Evolutionary conservation across 2,113 vertebrate species (phyloP).

Genomic region (Narcine bancroftii): DNA sequence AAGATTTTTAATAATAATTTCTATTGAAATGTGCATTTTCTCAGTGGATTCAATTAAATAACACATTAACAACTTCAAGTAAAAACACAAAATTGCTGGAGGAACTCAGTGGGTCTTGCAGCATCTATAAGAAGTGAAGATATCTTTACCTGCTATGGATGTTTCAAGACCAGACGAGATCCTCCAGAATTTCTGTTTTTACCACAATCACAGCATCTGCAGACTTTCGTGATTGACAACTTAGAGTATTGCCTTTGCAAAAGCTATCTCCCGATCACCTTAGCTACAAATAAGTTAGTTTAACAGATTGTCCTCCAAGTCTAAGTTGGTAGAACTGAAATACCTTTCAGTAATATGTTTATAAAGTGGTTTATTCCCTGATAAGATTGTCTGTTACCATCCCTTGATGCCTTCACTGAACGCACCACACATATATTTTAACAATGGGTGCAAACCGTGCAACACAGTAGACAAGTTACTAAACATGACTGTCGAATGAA

Average conservation of each 20-base stretch:
- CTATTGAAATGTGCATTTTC: neutral
- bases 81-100: too few relatives aligned
- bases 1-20: neutral
- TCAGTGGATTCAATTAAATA: neutral
- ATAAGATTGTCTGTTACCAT: neutral
- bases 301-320: neutral
- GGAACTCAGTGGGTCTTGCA: too few relatives aligned
- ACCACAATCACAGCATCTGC: too few relatives aligned
- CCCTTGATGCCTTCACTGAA: neutral
- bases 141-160: too few relatives aligned
- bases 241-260: constrained; percentile 16
- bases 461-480: neutral
- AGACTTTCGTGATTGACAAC: too few relatives aligned
- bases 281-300: constrained; percentile 21
- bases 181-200: too few relatives aligned
- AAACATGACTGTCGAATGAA: too few relatives aligned
- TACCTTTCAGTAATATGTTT: neutral
- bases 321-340: neutral
- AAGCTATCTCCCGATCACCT: constrained; percentile 25
- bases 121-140: too few relatives aligned
- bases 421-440: neutral
- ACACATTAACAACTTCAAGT: constrained; percentile 31
- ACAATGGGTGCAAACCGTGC: neutral
- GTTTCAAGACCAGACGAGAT: too few relatives aligned
- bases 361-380: neutral